Evolutionary conservation across 1,140 invertebrate species (phyloP).

Genomic region (Macrocentrus cingulum): DNA sequence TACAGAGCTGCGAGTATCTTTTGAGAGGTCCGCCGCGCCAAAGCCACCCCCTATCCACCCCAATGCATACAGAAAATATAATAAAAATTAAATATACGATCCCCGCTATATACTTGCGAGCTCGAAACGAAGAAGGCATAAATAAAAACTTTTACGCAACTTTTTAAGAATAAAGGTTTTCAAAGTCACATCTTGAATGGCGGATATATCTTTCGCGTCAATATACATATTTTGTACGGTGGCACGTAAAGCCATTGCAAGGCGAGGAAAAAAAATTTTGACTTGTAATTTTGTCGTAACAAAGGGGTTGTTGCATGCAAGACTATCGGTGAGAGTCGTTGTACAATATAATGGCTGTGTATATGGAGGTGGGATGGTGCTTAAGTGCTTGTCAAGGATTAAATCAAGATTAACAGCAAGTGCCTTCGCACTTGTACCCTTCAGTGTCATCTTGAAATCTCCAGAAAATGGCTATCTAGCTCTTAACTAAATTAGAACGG

Average conservation of each 20-base stretch:
- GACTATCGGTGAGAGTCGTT: neutral
- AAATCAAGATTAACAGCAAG: constrained; percentile 59
- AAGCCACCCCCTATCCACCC: constrained; percentile 12
- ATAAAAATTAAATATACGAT: constrained; percentile 59
- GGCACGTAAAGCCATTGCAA: too few species aligned
- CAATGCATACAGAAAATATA: constrained; percentile 47
- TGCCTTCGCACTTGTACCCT: constrained; percentile 40
- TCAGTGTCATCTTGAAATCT: constrained; percentile 36
- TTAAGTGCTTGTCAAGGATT: constrained; percentile 59
- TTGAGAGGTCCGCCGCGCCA: neutral
- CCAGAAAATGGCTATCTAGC: constrained; percentile 36
- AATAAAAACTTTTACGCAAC: constrained; percentile 21
- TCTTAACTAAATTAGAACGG: constrained; percentile 48
- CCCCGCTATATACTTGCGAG: constrained; percentile 22
- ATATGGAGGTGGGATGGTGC: constrained; percentile 35
- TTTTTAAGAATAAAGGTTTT: constrained; percentile 16
- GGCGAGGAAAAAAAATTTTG: neutral
- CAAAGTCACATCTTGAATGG: neutral
- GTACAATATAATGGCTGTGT: constrained; percentile 52
- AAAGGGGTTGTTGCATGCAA: constrained; percentile 11
- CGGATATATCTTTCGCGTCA: neutral
- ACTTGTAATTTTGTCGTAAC: neutral
- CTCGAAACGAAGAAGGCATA: constrained; percentile 18
- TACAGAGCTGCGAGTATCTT: neutral
- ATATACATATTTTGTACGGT: neutral